Evolutionary conservation across 37 sponge, comb jelly and placozoan species (phyloP).

Genomic region (Bolinopsis microptera): DNA sequence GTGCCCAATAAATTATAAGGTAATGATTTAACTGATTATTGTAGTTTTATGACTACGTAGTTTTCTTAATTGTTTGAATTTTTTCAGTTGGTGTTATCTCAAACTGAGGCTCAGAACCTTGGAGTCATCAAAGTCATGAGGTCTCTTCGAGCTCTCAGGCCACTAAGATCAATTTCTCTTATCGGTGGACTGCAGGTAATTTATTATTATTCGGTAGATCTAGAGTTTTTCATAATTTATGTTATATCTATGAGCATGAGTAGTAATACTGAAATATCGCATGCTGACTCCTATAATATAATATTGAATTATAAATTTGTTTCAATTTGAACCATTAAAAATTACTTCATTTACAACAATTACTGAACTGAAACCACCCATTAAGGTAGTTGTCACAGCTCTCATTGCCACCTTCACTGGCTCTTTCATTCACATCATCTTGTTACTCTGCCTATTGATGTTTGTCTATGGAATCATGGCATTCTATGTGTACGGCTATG

Average conservation of each 20-base stretch:
- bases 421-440: slow-evolving; percentile 46
- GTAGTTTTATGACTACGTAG: not conserved
- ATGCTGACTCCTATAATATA: too few relatives aligned
- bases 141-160: not conserved
- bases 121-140: slow-evolving; percentile 65
- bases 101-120: slow-evolving; percentile 28
- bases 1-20: too few relatives aligned
- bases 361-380: too few relatives aligned
- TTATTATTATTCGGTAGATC: not conserved
- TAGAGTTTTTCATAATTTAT: too few relatives aligned
- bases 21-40: not conserved
- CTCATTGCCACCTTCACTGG: slow-evolving; percentile 52
- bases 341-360: too few relatives aligned
- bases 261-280: too few relatives aligned
- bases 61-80: not conserved
- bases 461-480: slow-evolving; percentile 66
- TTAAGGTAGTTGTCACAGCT: slow-evolving; percentile 61
- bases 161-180: slow-evolving; percentile 31
- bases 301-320: too few relatives aligned
- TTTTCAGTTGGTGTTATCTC: slow-evolving; percentile 22
- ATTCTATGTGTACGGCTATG: slow-evolving; percentile 47
- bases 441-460: slow-evolving; percentile 13
- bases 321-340: too few relatives aligned
- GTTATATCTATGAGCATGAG: too few relatives aligned
- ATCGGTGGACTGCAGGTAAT: slow-evolving; percentile 58